Percentiles rank a stretch among this genome's conserved stretches.
These are phyloP conservation scores for Thymallus thymallus DNA, from an alignment of 2,113 vertebrate genomes.

Conservation along the genomic window DNA sequence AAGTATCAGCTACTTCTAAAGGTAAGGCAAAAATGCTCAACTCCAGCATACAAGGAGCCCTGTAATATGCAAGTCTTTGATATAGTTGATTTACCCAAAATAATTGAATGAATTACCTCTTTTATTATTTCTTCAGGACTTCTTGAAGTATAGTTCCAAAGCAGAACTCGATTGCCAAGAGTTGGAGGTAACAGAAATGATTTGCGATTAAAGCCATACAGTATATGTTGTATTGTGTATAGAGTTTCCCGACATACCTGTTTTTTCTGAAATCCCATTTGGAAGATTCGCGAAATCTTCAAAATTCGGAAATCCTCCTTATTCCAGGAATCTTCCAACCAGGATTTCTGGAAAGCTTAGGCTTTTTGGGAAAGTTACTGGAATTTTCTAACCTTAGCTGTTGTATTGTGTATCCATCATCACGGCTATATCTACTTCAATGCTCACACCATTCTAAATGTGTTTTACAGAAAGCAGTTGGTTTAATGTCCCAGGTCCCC, in stretches of 20 bases:
- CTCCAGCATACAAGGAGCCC: too few relatives aligned
- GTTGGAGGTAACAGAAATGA: slow-evolving; percentile 79
- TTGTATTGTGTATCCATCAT: background rate
- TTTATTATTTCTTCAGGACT: slow-evolving; percentile 82
- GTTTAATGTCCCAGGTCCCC: slow-evolving; percentile 97
- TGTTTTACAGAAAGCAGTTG: slow-evolving; percentile 80
- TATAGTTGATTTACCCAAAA: too few relatives aligned
- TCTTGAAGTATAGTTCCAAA: slow-evolving; percentile 90
- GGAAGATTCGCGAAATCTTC: too few relatives aligned
- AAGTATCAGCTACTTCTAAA: slow-evolving; percentile 97
- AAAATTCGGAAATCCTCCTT: too few relatives aligned
- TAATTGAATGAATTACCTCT: too few relatives aligned
- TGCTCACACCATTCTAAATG: slow-evolving; percentile 2
- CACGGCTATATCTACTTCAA: background rate
- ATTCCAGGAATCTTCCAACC: too few relatives aligned
- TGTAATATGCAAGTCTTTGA: too few relatives aligned
- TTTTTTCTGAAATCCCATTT: too few relatives aligned
- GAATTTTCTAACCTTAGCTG: background rate
- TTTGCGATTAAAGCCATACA: too few relatives aligned
- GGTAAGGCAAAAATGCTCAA: slow-evolving; percentile 66
- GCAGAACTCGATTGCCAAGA: slow-evolving; percentile 91
- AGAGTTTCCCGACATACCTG: too few relatives aligned
- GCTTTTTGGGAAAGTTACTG: background rate
- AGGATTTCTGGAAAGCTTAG: too few relatives aligned
- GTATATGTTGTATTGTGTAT: too few relatives aligned